Evolutionary conservation across 2,888 invertebrate genomes (phyloP), one percentile per base, ranked within the genome.

Genomic region (Diadegma fenestrale): DNA sequence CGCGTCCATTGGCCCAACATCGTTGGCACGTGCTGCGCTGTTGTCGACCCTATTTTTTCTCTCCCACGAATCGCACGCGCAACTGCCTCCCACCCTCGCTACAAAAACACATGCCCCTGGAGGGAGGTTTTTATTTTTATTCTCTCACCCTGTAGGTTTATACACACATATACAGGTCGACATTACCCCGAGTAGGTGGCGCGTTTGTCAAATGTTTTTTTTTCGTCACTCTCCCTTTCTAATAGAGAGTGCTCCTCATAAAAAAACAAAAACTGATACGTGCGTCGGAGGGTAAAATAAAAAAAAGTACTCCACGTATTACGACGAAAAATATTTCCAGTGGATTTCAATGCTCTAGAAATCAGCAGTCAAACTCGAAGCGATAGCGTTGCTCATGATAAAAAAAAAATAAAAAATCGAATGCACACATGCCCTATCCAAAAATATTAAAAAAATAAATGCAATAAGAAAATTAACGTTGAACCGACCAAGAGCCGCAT

Each of bases 11-110:
- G 80, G 83, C 71, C 79, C 75, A 69, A 79, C 80, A 85, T 79
- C 66, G 76, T 80, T 72, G 79, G 76, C 85, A 85, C 85, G 85
- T 85, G 80, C 83, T 81, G 79, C 82, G 81, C 82, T 69, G 80
- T 72, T 73, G 84, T 79, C 85, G 85, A 85, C 85, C 83, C 79
- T 72, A 73, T 81, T 87, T 87, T 85, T 87, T 84, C 76, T 72
- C 68, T 30, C 80, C 78, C 37, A 58, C 69, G 30, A 69, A 6
- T 26, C 73, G 41, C 73, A 66, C 26, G 81, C 78, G 77, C 80
- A 81, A 77, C 80, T 69, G 72, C 64, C 54, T 64, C 48, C 79
- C 64, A 48, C 58, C 43, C 58, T 12, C 54, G 71, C 69, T 73
- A 77, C 69, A 37, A 51, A 45, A 76, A 79, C 81, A 81, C 85